phyloP scores from a whole-genome alignment of 2,888 invertebrate genomes.

The Chloroclysta siterata region DNA sequence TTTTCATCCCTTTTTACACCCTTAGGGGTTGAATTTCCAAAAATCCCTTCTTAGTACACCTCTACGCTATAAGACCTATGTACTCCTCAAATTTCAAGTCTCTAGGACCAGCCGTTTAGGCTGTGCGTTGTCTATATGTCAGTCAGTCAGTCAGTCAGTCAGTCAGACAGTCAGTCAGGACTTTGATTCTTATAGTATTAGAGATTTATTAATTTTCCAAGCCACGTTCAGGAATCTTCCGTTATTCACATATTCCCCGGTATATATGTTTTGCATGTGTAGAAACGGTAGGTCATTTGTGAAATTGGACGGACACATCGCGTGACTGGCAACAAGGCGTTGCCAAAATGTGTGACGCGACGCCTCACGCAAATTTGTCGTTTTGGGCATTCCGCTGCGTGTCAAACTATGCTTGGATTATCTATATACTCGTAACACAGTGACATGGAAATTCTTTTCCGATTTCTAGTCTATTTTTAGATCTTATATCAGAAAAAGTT shows the following conservation, averaged over 20 bases:
- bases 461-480: not conserved
- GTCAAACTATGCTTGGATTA: constrained; percentile 6
- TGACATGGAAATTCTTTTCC: not conserved
- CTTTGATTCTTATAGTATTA: too few relatives aligned
- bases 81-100: too few relatives aligned
- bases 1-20: too few relatives aligned
- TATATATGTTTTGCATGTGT: not conserved
- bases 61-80: too few relatives aligned
- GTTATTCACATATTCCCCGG: not conserved
- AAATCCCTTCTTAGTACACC: too few relatives aligned
- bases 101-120: too few relatives aligned
- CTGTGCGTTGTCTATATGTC: too few relatives aligned
- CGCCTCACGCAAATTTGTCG: constrained; percentile 56
- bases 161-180: too few relatives aligned
- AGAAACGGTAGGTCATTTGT: constrained; percentile 60
- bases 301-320: constrained; percentile 68
- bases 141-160: too few relatives aligned
- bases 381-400: constrained; percentile 43
- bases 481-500: too few relatives aligned
- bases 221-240: not conserved
- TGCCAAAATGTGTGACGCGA: constrained; percentile 65
- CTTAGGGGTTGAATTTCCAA: too few relatives aligned
- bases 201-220: too few relatives aligned
- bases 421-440: constrained; percentile 8
- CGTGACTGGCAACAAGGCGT: constrained; percentile 75